Evolutionary conservation across 2,797 vertebrate genomes (phyloP).

Genomic region (Tachyglossus aculeatus): DNA sequence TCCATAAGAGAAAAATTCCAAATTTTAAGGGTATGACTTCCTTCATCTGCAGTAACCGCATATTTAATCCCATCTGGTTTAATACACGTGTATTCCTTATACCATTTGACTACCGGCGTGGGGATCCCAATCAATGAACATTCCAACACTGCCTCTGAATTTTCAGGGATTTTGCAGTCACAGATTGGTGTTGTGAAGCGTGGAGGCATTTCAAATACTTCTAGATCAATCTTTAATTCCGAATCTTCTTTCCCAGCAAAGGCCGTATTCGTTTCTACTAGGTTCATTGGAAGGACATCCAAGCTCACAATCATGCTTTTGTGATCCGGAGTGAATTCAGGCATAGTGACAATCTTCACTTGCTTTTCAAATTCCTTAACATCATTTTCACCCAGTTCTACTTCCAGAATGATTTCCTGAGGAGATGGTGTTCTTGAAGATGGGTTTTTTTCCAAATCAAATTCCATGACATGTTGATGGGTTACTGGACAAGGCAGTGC

Average conservation of each 20-base stretch:
- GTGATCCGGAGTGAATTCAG: slow-evolving; percentile 92
- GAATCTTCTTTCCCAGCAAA: slow-evolving; percentile 80
- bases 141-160: slow-evolving; percentile 87
- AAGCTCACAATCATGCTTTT: slow-evolving; percentile 97
- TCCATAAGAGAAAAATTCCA: slow-evolving; percentile 79
- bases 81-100: slow-evolving; percentile 84
- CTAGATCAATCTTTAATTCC: slow-evolving; percentile 92
- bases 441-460: slow-evolving; percentile 87
- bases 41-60: slow-evolving; percentile 83
- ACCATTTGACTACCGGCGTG: slow-evolving; percentile 90
- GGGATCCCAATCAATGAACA: slow-evolving; percentile 94
- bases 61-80: slow-evolving; percentile 82
- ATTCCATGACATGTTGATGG: slow-evolving; percentile 97
- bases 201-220: slow-evolving; percentile 96
- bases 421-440: slow-evolving; percentile 95
- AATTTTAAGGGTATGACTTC: slow-evolving; percentile 89
- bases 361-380: slow-evolving; percentile 97
- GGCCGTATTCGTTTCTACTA: slow-evolving; percentile 82
- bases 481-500: slow-evolving; percentile 89
- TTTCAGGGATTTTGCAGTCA: slow-evolving; percentile 85
- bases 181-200: slow-evolving; percentile 89
- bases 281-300: slow-evolving; percentile 90
- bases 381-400: slow-evolving; percentile 95
- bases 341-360: slow-evolving; percentile 96
- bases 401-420: slow-evolving; percentile 96